These are phyloP conservation scores for Drosophila kikkawai DNA, from an alignment of 1,140 invertebrate species.

Conservation along the genomic window DNA sequence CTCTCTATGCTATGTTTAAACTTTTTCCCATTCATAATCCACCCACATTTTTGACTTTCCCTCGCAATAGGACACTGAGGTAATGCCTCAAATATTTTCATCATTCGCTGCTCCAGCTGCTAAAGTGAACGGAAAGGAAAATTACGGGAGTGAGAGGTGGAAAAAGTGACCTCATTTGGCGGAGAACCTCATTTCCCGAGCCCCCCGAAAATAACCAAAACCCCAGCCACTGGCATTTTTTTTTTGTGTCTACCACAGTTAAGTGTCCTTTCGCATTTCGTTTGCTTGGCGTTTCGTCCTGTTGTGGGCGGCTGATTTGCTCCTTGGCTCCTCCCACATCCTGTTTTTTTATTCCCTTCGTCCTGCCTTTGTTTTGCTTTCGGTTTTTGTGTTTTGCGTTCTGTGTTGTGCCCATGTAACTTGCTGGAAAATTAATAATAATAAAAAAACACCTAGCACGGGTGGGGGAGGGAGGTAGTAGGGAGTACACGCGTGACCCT, in stretches of 20 bases:
- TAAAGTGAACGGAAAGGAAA: constrained; percentile 21
- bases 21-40: neutral
- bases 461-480: neutral
- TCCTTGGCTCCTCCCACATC: constrained; percentile 32
- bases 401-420: constrained; percentile 69
- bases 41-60: constrained; percentile 12
- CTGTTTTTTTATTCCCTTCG: constrained; percentile 39
- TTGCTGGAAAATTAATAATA: constrained; percentile 84
- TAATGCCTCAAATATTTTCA: constrained; percentile 67
- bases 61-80: constrained; percentile 33
- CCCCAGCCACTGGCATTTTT: constrained; percentile 27
- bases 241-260: constrained; percentile 71
- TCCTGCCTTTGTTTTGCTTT: constrained; percentile 66
- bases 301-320: constrained; percentile 43
- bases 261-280: constrained; percentile 77
- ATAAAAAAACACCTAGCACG: constrained; percentile 74
- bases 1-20: neutral
- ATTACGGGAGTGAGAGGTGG: constrained; percentile 19
- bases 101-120: constrained; percentile 22
- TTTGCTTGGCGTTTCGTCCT: constrained; percentile 44
- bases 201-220: neutral
- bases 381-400: constrained; percentile 56
- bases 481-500: constrained; percentile 77
- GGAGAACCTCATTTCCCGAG: constrained; percentile 43
- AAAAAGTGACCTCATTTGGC: constrained; percentile 76